These are phyloP conservation scores for Hipposideros armiger DNA, from an alignment of 2,113 vertebrate species.

Conservation along the genomic window DNA sequence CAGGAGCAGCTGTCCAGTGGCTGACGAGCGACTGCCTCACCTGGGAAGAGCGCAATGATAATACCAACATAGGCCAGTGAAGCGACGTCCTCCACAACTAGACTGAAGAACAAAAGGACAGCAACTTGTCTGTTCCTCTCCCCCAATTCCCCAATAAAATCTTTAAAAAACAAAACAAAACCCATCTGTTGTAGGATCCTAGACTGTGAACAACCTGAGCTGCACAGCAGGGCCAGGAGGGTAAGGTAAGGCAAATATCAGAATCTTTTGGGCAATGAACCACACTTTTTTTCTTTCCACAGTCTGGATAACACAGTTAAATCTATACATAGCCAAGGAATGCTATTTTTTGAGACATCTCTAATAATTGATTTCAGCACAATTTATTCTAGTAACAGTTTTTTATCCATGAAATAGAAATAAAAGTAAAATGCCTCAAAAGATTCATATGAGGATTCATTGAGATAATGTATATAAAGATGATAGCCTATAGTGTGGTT, in stretches of 20 bases:
- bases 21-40: too few relatives aligned
- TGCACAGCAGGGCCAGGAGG: background rate
- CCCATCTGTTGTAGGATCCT: too few relatives aligned
- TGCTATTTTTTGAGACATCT: background rate
- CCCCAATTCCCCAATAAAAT: too few relatives aligned
- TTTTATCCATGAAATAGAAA: constrained; percentile 2
- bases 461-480: background rate
- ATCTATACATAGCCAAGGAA: background rate
- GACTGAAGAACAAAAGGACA: too few relatives aligned
- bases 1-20: too few relatives aligned
- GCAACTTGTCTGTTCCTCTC: too few relatives aligned
- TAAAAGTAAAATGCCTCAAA: background rate
- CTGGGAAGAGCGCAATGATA: too few relatives aligned
- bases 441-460: background rate
- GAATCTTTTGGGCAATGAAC: background rate
- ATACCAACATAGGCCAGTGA: too few relatives aligned
- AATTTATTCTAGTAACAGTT: background rate
- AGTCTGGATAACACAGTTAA: background rate
- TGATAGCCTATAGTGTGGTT: background rate
- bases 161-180: too few relatives aligned
- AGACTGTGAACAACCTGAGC: background rate
- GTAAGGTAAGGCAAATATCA: background rate
- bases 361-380: background rate
- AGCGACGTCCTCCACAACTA: too few relatives aligned
- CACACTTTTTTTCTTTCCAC: background rate